phyloP scores from a whole-genome alignment of 2,888 invertebrate genomes.

The Polymixis flavicincta region DNA sequence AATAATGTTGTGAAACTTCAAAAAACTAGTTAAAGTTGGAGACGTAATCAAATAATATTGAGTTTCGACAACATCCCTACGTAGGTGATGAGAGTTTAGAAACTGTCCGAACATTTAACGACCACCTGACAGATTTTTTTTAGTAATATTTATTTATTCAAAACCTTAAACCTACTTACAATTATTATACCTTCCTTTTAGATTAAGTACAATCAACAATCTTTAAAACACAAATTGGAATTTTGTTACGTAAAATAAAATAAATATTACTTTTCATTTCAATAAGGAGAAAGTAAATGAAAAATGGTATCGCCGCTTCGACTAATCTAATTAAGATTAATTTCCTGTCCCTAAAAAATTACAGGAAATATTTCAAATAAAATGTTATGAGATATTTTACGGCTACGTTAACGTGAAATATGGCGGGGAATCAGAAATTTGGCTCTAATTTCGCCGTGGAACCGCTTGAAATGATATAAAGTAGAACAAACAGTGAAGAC shows the following conservation, averaged over 20 bases:
- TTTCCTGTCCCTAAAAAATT: conserved; percentile 45
- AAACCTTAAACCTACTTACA: too few species aligned
- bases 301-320: conserved; percentile 15
- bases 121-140: conserved; percentile 21
- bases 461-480: conserved; percentile 16
- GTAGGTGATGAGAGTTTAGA: conserved; percentile 8
- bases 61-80: conserved; percentile 11
- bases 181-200: too few species aligned
- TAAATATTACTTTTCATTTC: conserved; percentile 18
- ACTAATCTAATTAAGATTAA: conserved; percentile 55
- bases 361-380: conserved; percentile 44
- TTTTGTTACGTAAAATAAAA: conserved; percentile 10
- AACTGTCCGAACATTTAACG: conserved; percentile 8
- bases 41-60: conserved; percentile 6
- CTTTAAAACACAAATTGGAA: conserved; percentile 2
- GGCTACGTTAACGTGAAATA: conserved; percentile 23
- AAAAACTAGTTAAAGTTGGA: conserved; percentile 31
- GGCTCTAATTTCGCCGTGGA: conserved; percentile 7
- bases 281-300: conserved; percentile 24
- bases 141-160: too few species aligned
- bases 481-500: conserved; percentile 19
- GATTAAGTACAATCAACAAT: conserved; percentile 7
- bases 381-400: conserved; percentile 27
- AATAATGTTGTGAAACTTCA: neutral
- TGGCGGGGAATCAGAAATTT: conserved; percentile 5